Evolutionary conservation across 2,113 vertebrate species (phyloP).

Genomic region (Euleptes europaea): DNA sequence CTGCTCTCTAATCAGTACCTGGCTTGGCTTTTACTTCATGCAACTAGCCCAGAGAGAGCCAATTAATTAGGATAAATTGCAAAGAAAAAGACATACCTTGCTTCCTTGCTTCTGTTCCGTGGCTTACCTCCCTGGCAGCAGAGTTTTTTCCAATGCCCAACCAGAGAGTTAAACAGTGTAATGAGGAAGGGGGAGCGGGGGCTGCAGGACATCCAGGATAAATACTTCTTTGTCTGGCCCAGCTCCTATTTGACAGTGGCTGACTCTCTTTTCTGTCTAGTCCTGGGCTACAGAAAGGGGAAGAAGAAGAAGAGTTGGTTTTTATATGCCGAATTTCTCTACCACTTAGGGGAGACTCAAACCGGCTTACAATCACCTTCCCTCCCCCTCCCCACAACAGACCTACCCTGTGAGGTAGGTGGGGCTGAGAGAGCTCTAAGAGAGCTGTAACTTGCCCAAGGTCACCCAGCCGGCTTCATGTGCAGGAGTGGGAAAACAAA

Average conservation of each 20-base stretch:
- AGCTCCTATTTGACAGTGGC: slow-evolving; percentile 39
- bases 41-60: slow-evolving; percentile 21
- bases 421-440: too few species aligned
- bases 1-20: not conserved
- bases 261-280: slow-evolving; percentile 18
- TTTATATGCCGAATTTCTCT: too few species aligned
- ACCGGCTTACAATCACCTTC: too few species aligned
- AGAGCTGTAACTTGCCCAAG: too few species aligned
- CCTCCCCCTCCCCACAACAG: too few species aligned
- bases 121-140: slow-evolving; percentile 54
- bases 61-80: slow-evolving; percentile 39
- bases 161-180: slow-evolving; percentile 29
- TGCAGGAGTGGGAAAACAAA: too few species aligned
- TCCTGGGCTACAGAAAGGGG: not conserved
- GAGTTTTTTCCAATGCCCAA: slow-evolving; percentile 51
- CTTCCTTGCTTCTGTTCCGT: slow-evolving; percentile 16
- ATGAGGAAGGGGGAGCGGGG: slow-evolving; percentile 47
- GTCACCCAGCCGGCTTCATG: too few species aligned
- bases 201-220: slow-evolving; percentile 58
- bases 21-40: not conserved
- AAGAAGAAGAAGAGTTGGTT: too few species aligned
- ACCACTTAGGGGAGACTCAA: too few species aligned
- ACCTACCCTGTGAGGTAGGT: too few species aligned
- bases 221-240: slow-evolving; percentile 67
- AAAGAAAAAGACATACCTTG: slow-evolving; percentile 62